Base-by-base conservation (phyloP, 2,113 vertebrate genomes). In the Corydoras sp. region DNA sequence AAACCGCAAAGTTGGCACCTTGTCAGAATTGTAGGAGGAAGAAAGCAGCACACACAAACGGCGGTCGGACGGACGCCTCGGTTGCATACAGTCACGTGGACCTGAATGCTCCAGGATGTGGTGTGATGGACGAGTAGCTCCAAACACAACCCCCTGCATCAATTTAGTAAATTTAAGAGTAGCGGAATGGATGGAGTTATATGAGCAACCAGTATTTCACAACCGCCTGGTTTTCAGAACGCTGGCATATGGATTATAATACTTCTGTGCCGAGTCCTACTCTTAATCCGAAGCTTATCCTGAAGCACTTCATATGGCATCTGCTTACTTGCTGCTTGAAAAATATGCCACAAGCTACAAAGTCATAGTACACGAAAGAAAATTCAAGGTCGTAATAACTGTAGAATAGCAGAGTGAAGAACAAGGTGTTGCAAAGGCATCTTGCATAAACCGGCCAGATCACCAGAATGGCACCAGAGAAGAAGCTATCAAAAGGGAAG, bases 401-500 rank as follows among this genome's bases (percentile, higher is more conserved):
- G 43, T 15, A 32, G 24, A 58, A 61, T 8, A 55, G 53, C 31
- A 24, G 61, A 62, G 62, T 30, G 63, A 58, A 64, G 58, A 67
- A 69, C 49, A 66, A 54, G 62, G 63, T 69, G 65, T 56, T 35
- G 56, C 54, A 48, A 72, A 72, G 72, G 62, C 53, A 54, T 74
- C 69, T 75, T 65, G 69, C 60, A 75, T 75, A 75, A 30, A 72
- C 69, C 35, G 63, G 55, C 12, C 59, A 56, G 73, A 65, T 72
- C 56, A 76, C 77, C 73, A 62, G 69, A 75, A 83, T 77, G 88
- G 92, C 90, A 89, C 85, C 83, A 18, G 80, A 83, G 83, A 12
- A 77, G 80, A 88, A 81, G 83, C 76, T 81, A 84, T 79, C 81
- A 84, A 59, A 80, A 83, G 83, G 70, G 88, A 86, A 59, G 13